phyloP scores from a whole-genome alignment of 1,140 invertebrate species.

The Aphaenogaster ashmeadi region DNA sequence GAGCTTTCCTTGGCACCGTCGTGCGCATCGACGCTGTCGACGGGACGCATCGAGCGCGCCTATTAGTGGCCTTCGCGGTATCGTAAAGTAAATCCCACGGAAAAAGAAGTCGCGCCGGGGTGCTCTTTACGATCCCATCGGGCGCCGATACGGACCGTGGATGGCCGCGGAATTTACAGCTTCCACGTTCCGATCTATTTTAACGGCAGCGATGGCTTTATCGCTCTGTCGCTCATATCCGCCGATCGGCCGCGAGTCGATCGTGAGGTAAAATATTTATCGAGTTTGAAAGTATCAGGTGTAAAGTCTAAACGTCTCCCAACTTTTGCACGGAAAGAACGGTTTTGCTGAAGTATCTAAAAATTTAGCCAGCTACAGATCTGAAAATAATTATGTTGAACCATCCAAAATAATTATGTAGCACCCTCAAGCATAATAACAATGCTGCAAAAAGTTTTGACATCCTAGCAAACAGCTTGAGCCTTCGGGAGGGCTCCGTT shows the following conservation, averaged over 20 bases:
- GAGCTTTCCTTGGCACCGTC: conserved; percentile 56
- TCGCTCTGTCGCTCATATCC: neutral
- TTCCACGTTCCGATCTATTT: conserved; percentile 64
- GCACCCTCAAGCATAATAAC: too few species aligned
- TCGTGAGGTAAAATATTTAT: neutral
- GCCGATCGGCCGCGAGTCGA: neutral
- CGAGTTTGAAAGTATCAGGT: neutral
- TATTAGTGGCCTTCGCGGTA: conserved; percentile 69
- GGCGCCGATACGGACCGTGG: conserved; percentile 1
- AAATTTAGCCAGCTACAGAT: too few species aligned
- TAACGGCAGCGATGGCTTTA: conserved; percentile 26
- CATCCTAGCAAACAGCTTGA: too few species aligned
- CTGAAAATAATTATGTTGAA: too few species aligned
- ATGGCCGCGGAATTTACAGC: conserved; percentile 44
- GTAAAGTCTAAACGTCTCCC: neutral
- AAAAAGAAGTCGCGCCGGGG: conserved; percentile 50
- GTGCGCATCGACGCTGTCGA: conserved; percentile 41
- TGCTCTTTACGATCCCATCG: conserved; percentile 45
- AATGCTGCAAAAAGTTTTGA: too few species aligned
- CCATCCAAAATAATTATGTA: too few species aligned
- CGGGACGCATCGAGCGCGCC: conserved; percentile 33
- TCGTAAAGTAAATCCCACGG: conserved; percentile 63
- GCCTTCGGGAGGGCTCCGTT: too few species aligned
- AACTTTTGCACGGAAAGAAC: neutral
- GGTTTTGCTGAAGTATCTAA: too few species aligned